Conservation (phyloP, 2,888 invertebrate species). For the Fabriciana adippe region DNA sequence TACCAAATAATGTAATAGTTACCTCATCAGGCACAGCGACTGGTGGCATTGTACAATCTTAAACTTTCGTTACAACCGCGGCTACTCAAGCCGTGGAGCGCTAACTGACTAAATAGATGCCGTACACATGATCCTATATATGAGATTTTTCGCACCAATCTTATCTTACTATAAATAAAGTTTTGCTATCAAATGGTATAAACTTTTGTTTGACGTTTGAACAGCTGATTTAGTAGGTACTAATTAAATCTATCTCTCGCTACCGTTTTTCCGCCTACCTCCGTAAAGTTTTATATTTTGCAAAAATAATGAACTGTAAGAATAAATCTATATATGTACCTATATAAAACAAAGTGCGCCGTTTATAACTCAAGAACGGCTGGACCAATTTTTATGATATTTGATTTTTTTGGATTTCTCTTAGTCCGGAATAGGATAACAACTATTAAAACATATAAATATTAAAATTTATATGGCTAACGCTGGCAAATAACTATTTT, state of each 20-base stretch:
- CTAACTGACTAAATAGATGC: conserved; percentile 64
- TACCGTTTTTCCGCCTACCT: not conserved
- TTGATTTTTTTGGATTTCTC: too few species aligned
- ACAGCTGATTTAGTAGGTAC: conserved; percentile 14
- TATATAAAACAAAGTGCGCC: too few species aligned
- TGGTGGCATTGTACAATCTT: conserved; percentile 64
- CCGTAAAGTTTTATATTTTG: too few species aligned
- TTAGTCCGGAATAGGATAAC: too few species aligned
- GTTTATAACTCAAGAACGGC: too few species aligned
- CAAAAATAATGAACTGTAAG: too few species aligned
- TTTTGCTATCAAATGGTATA: too few species aligned
- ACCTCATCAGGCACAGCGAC: conserved; percentile 74
- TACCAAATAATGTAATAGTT: conserved; percentile 42
- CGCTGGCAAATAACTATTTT: too few species aligned
- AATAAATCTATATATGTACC: too few species aligned
- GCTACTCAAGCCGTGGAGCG: conserved; percentile 49
- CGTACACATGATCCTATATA: conserved; percentile 60
- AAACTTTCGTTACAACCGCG: conserved; percentile 12
- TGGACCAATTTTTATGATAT: too few species aligned
- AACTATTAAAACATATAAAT: too few species aligned
- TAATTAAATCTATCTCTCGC: not conserved
- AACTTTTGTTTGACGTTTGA: not conserved
- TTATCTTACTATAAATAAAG: conserved; percentile 58
- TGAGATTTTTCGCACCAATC: conserved; percentile 52
- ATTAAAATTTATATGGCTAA: too few species aligned